Percentiles rank a stretch among this genome's conserved stretches.
These are phyloP conservation scores for Phalacrocorax aristotelis DNA, from an alignment of 2,113 vertebrate species.

Conservation along the genomic window DNA sequence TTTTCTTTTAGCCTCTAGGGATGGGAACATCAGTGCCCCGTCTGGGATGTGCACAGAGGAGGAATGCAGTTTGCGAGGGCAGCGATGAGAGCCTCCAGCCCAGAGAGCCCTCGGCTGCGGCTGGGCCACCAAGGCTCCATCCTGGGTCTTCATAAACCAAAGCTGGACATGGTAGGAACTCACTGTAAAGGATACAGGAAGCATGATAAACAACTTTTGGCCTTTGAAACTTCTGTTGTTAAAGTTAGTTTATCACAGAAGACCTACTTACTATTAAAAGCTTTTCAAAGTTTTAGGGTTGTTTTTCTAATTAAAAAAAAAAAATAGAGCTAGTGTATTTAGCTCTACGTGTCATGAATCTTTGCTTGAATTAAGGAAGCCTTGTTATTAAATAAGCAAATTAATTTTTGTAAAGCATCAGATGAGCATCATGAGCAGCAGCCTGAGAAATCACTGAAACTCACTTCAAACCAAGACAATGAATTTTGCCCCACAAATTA, in stretches of 20 bases:
- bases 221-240: not conserved
- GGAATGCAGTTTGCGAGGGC: accelerated
- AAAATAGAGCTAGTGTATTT: not conserved
- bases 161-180: accelerated
- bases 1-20: not conserved
- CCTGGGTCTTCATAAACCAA: accelerated
- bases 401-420: not conserved
- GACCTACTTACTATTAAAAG: not conserved
- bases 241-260: not conserved
- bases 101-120: accelerated
- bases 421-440: not conserved
- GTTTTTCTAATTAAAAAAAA: not conserved
- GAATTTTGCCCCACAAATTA: no score
- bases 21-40: not conserved
- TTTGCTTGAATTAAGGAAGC: not conserved
- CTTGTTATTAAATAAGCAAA: not conserved
- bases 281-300: not conserved
- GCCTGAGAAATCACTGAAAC: not conserved
- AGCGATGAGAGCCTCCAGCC: not conserved
- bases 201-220: accelerated
- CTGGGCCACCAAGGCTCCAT: not conserved
- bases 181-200: not conserved
- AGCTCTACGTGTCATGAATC: accelerated
- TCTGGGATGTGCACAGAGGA: not conserved
- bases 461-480: not conserved